A percentile compares a stretch with the other conserved stretches of the same genome.
Conservation (phyloP, 37 sponge, comb jelly and placozoan species). For the Beroe forskalii region DNA sequence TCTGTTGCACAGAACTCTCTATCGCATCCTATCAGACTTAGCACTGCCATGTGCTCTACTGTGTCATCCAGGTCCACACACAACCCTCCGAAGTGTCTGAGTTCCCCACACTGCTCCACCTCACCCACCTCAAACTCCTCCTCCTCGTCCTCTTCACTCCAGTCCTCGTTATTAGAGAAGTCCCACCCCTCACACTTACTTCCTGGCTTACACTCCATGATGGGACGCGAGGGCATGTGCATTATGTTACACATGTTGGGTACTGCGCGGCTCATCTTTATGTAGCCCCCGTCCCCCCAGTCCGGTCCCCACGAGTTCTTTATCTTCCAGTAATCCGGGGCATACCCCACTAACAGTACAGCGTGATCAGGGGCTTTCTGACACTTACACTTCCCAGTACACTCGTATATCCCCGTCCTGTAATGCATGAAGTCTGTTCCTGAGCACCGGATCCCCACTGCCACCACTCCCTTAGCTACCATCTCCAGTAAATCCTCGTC, state of each 20-base stretch:
- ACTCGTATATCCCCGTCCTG: not conserved
- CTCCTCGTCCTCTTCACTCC: not conserved
- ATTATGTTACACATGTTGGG: slow-evolving; percentile 6
- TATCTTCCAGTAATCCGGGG: not conserved
- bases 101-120: not conserved
- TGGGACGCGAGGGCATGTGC: not conserved
- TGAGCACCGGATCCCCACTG: not conserved
- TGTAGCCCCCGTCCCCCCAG: slow-evolving; percentile 40
- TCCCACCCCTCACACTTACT: not conserved
- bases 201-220: not conserved
- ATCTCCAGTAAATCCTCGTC: not conserved
- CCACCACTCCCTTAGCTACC: not conserved
- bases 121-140: slow-evolving; percentile 6
- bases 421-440: not conserved
- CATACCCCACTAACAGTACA: not conserved
- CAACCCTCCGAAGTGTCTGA: slow-evolving; percentile 14
- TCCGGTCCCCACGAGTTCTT: slow-evolving; percentile 8
- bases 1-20: not conserved
- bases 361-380: not conserved
- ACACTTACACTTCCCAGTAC: not conserved
- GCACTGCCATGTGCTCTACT: not conserved
- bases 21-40: not conserved
- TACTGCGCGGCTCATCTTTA: not conserved
- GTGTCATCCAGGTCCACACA: slow-evolving; percentile 5
- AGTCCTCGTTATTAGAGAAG: not conserved